These are phyloP conservation scores for Cybosia mesomella DNA, from an alignment of 2,888 invertebrate genomes.

Conservation along the genomic window DNA sequence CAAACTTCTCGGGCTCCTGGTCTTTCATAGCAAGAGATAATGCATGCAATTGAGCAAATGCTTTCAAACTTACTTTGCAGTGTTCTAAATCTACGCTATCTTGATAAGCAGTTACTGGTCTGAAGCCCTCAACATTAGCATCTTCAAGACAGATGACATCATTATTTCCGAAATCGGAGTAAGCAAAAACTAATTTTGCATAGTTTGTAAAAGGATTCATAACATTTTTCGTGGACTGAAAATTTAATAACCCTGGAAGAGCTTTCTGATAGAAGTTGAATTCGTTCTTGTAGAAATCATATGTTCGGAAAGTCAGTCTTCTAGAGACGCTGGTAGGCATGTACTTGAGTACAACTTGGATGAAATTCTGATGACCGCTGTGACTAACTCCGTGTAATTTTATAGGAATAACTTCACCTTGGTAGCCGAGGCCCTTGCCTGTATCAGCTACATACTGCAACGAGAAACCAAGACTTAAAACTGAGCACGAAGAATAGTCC, in stretches of 20 bases:
- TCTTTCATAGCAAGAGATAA: constrained; percentile 87
- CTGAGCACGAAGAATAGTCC: neutral
- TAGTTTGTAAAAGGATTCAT: constrained; percentile 83
- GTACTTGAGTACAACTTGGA: constrained; percentile 89
- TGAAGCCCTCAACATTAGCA: constrained; percentile 77
- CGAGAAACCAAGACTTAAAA: constrained; percentile 18
- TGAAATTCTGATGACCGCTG: constrained; percentile 57
- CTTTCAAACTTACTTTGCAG: constrained; percentile 80
- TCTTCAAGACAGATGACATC: constrained; percentile 88
- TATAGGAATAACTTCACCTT: constrained; percentile 89
- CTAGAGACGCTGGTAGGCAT: constrained; percentile 89
- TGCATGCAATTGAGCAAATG: constrained; percentile 87
- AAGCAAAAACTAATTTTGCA: constrained; percentile 76
- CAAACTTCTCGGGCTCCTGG: constrained; percentile 82
- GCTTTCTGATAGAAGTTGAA: constrained; percentile 88
- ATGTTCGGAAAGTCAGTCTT: constrained; percentile 88
- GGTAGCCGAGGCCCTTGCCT: constrained; percentile 90
- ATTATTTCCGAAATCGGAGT: constrained; percentile 80
- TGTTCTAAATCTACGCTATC: constrained; percentile 84
- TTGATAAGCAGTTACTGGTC: constrained; percentile 73
- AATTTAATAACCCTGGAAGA: constrained; percentile 78
- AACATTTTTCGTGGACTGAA: constrained; percentile 70
- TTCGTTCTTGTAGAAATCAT: constrained; percentile 91
- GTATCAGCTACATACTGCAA: constrained; percentile 77
- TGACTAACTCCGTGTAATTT: constrained; percentile 80